Conservation (phyloP, 1,140 invertebrate species). For the Tribolium madens region DNA sequence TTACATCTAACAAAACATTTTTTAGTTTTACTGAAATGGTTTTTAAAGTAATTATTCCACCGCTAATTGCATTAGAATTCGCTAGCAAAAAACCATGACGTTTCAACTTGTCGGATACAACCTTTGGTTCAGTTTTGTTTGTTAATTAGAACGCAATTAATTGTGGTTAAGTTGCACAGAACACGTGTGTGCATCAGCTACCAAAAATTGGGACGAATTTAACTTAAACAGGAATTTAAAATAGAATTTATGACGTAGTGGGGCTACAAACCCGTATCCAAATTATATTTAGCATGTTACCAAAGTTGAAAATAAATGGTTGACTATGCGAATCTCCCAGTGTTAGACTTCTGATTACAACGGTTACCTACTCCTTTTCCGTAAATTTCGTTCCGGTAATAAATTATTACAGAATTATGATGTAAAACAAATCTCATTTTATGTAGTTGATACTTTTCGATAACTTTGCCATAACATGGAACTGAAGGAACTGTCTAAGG, state of each 20-base stretch:
- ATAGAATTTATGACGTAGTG: constrained; percentile 45
- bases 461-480: constrained; percentile 12
- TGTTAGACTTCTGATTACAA: constrained; percentile 7
- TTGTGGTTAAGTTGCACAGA: background rate
- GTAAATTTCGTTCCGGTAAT: constrained; percentile 25
- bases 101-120: background rate
- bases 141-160: constrained; percentile 17
- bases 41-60: background rate
- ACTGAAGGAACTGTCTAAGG: constrained; percentile 39
- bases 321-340: constrained; percentile 40
- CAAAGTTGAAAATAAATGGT: constrained; percentile 46
- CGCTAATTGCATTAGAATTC: constrained; percentile 1
- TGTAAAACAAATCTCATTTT: background rate
- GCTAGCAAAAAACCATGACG: background rate
- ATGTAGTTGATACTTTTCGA: background rate
- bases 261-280: constrained; percentile 33
- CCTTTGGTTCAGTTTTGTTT: constrained; percentile 6
- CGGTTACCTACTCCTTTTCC: constrained; percentile 19
- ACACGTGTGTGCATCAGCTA: constrained; percentile 5
- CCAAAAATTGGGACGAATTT: constrained; percentile 30
- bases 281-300: constrained; percentile 44
- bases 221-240: constrained; percentile 40
- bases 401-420: constrained; percentile 15
- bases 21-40: background rate
- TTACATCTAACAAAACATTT: background rate